A percentile compares a stretch with the other conserved stretches of the same genome.
Evolutionary conservation across 2,797 vertebrate species (phyloP).

Genomic region (Acanthis flammea): DNA sequence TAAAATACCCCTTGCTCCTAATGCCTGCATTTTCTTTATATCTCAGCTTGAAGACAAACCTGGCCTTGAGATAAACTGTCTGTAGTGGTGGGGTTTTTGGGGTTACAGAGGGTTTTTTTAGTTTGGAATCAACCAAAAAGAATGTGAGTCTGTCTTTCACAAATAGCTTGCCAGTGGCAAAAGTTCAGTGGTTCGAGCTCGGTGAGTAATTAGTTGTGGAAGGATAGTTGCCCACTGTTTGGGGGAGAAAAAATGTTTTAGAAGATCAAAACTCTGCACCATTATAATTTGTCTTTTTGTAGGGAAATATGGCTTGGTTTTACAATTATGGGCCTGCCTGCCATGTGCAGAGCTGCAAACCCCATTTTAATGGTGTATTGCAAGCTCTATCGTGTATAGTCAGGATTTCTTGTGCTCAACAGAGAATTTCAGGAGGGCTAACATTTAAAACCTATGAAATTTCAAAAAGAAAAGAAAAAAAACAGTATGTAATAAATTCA

Average conservation of each 20-base stretch:
- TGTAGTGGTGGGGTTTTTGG: rapidly evolving
- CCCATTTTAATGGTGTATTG: not conserved
- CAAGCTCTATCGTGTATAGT: not conserved
- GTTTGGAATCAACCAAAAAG: not conserved
- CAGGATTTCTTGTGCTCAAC: not conserved
- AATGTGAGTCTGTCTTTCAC: constrained; percentile 23
- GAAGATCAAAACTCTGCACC: not conserved
- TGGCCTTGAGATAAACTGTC: not conserved
- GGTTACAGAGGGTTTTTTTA: not conserved
- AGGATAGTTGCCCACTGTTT: not conserved
- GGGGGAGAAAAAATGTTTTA: not conserved
- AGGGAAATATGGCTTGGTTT: not conserved
- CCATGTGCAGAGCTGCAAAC: not conserved
- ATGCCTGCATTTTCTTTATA: not conserved
- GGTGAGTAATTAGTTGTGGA: not conserved
- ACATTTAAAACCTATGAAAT: not conserved
- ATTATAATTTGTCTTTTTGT: not conserved
- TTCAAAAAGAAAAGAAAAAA: not conserved
- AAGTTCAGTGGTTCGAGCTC: constrained; percentile 21
- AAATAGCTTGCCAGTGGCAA: constrained; percentile 23
- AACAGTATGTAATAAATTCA: not conserved
- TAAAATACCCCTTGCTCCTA: not conserved
- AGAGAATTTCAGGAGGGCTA: not conserved
- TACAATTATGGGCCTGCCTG: not conserved
- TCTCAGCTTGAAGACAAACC: not conserved